Percentiles rank a stretch among this genome's conserved stretches.
phyloP scores from a whole-genome alignment of 1,140 invertebrate species.

The Aphis gossypii region DNA sequence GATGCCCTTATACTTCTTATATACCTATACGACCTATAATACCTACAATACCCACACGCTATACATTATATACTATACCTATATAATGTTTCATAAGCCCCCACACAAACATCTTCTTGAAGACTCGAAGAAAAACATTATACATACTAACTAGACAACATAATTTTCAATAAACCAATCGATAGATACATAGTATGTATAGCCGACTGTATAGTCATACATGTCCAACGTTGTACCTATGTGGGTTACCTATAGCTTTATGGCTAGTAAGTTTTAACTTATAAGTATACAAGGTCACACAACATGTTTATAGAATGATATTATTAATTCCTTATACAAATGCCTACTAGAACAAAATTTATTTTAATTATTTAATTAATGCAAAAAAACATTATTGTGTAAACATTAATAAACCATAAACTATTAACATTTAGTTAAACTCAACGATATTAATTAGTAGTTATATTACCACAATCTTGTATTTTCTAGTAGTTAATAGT shows the following conservation, averaged over 20 bases:
- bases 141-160: too few species aligned
- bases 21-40: too few species aligned
- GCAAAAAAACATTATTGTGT: not conserved
- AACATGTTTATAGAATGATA: not conserved
- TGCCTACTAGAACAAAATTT: not conserved
- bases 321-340: not conserved
- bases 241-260: not conserved
- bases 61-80: too few species aligned
- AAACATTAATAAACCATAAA: too few species aligned
- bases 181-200: not conserved
- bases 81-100: too few species aligned
- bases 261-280: not conserved
- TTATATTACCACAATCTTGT: not conserved
- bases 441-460: not conserved
- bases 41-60: too few species aligned
- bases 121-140: too few species aligned
- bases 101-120: too few species aligned
- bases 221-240: not conserved
- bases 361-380: constrained; percentile 11
- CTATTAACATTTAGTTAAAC: not conserved
- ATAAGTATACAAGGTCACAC: not conserved
- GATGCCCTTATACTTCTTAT: too few species aligned
- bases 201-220: too few species aligned
- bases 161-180: too few species aligned
- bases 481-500: not conserved